Evolutionary conservation across 2,113 vertebrate genomes (phyloP).

Genomic region (Sterrhoptilus dennistouni): DNA sequence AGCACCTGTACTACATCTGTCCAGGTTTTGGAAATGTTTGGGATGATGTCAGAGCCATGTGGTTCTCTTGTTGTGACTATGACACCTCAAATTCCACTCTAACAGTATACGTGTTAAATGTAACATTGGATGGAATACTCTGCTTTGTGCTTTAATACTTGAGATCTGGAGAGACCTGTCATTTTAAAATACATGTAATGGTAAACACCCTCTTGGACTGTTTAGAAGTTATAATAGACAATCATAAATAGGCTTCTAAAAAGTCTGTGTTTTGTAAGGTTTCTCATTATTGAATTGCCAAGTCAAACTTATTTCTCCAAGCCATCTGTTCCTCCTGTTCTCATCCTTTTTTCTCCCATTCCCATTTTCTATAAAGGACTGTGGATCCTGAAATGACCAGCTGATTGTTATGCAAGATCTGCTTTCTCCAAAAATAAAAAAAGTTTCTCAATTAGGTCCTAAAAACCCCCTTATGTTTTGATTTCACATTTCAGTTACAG

Average conservation of each 20-base stretch:
- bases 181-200: neutral
- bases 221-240: neutral
- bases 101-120: fast-evolving
- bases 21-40: neutral
- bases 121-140: neutral
- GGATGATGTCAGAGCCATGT: neutral
- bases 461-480: neutral
- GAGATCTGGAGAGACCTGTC: neutral
- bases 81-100: neutral
- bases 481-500: neutral
- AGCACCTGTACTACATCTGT: neutral
- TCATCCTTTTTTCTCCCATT: neutral
- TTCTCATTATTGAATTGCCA: neutral
- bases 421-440: neutral
- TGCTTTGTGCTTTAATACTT: neutral
- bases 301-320: neutral
- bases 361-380: neutral
- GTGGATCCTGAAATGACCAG: neutral
- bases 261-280: neutral
- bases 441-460: neutral
- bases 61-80: neutral
- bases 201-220: neutral
- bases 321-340: neutral
- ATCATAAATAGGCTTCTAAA: neutral
- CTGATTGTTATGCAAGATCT: neutral